These are phyloP conservation scores for Brachionus asplanchnoidis DNA, from an alignment of 1,140 invertebrate genomes.

Conservation along the genomic window DNA sequence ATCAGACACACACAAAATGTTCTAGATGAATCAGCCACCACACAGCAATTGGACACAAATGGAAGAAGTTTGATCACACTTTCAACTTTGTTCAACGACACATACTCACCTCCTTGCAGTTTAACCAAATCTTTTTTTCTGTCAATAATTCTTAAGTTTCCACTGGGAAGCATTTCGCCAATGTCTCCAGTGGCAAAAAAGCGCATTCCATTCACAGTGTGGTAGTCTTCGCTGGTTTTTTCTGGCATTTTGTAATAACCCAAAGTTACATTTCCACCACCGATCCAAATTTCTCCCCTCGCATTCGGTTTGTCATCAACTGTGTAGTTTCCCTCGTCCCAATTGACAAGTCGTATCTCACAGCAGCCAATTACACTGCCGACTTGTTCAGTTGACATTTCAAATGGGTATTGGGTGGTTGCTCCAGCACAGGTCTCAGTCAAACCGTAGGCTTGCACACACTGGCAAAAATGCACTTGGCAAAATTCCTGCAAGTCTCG, in stretches of 20 bases:
- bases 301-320: constrained; percentile 83
- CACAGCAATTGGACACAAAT: constrained; percentile 23
- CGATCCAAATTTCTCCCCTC: constrained; percentile 84
- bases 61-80: constrained; percentile 13
- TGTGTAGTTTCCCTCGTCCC: constrained; percentile 88
- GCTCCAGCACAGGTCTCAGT: constrained; percentile 92
- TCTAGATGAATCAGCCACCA: neutral
- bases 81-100: constrained; percentile 84
- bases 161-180: constrained; percentile 83
- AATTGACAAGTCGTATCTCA: constrained; percentile 80
- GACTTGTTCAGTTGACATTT: constrained; percentile 73
- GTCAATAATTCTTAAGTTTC: constrained; percentile 83
- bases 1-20: constrained; percentile 28
- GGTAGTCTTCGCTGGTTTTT: constrained; percentile 46
- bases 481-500: constrained; percentile 90
- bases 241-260: constrained; percentile 91
- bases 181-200: constrained; percentile 97
- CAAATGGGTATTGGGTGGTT: constrained; percentile 73
- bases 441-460: constrained; percentile 90
- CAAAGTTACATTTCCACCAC: constrained; percentile 77
- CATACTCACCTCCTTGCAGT: constrained; percentile 92
- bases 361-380: constrained; percentile 80
- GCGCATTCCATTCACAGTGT: constrained; percentile 63
- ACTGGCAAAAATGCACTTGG: constrained; percentile 74
- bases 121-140: constrained; percentile 98